A percentile compares a stretch with the other conserved stretches of the same genome.
Conservation (phyloP, 2,797 vertebrate species). For the Sorex maritimensis region DNA sequence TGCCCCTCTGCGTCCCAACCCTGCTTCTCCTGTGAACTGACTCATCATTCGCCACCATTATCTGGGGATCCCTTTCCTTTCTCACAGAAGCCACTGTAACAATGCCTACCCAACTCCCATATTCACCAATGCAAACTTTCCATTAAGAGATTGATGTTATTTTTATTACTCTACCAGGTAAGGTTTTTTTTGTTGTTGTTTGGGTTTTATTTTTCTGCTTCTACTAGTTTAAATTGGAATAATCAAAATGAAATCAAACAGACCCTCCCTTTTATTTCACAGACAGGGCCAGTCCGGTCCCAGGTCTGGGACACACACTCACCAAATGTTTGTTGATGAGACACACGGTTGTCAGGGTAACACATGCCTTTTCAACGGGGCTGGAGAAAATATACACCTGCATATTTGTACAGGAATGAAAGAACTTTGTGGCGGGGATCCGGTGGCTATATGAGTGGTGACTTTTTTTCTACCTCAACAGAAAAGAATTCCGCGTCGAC, state of each 20-base stretch:
- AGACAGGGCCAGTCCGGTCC: background rate
- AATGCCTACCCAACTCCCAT: background rate
- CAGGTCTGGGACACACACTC: background rate
- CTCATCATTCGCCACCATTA: background rate
- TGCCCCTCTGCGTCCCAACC: background rate
- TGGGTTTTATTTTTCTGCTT: background rate
- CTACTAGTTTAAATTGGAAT: background rate
- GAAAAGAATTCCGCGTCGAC: conserved; percentile 73
- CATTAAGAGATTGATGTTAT: background rate
- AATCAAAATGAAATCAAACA: conserved; percentile 14
- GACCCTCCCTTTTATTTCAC: conserved; percentile 2
- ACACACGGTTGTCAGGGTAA: background rate
- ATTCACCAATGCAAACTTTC: background rate
- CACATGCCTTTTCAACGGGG: background rate
- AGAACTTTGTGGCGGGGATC: background rate
- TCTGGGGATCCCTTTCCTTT: background rate
- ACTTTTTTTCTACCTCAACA: conserved; percentile 38
- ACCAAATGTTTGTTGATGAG: background rate
- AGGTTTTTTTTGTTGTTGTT: background rate
- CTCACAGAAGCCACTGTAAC: background rate
- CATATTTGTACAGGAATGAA: conserved; percentile 52
- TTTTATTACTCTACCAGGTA: background rate
- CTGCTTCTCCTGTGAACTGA: background rate
- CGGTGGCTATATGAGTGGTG: conserved; percentile 44
- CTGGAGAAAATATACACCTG: conserved; percentile 14